Evolutionary conservation across 2,113 vertebrate species (phyloP).

Genomic region (Rhinichthys klamathensis): DNA sequence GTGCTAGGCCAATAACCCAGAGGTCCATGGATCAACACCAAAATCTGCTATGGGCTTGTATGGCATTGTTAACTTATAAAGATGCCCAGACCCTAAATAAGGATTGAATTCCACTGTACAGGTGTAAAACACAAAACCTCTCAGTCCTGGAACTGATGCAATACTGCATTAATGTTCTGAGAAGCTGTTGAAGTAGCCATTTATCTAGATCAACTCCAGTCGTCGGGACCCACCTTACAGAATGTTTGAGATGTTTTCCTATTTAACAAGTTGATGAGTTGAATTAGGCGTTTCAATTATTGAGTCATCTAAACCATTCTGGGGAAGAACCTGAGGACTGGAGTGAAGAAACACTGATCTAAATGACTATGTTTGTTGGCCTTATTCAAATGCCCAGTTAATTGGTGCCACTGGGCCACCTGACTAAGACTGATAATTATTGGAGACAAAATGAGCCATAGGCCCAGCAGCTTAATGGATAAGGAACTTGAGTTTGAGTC

Average conservation of each 20-base stretch:
- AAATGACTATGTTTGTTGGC: neutral
- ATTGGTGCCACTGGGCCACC: neutral
- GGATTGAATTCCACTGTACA: too few species aligned
- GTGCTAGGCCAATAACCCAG: neutral
- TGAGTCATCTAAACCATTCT: too few species aligned
- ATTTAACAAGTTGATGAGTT: too few species aligned
- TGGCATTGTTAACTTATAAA: too few species aligned
- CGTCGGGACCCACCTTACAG: too few species aligned
- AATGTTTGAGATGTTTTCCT: too few species aligned
- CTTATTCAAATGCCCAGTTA: neutral
- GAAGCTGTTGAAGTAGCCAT: neutral
- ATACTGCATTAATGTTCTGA: neutral
- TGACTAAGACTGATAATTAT: neutral
- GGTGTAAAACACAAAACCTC: neutral
- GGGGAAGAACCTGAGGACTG: too few species aligned
- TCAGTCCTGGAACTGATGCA: neutral
- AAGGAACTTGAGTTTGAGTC: constrained; percentile 66
- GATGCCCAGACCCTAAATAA: too few species aligned
- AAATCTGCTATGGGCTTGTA: too few species aligned
- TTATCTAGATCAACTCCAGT: neutral
- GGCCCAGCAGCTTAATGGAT: constrained; percentile 81
- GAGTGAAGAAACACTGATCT: too few species aligned
- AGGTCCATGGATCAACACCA: too few species aligned
- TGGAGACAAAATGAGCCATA: neutral
- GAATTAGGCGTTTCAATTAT: too few species aligned